These are phyloP conservation scores for Peromyscus melanophrys DNA, from an alignment of 2,797 vertebrate genomes.

Conservation along the genomic window DNA sequence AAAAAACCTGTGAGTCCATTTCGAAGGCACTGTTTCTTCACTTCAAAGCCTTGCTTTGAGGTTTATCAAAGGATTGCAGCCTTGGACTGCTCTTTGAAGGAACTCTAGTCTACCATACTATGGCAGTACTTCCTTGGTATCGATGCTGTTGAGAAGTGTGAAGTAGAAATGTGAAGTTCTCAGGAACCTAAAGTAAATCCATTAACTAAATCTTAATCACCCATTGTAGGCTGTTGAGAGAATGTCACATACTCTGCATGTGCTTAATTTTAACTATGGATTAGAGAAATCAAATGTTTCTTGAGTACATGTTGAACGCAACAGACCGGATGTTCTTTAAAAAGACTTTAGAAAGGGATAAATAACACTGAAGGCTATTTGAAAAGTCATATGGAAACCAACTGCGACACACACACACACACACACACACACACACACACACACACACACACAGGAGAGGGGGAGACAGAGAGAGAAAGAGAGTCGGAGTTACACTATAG, in stretches of 20 bases:
- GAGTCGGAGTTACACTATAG: background rate
- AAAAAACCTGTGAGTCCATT: background rate
- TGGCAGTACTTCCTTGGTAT: background rate
- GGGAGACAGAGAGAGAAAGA: background rate
- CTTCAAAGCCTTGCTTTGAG: conserved; percentile 71
- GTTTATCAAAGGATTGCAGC: conserved; percentile 69
- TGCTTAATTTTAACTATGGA: no score
- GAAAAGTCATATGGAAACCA: background rate
- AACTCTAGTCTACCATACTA: background rate
- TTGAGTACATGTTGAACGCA: background rate
- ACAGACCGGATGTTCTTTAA: background rate
- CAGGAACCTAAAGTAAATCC: background rate
- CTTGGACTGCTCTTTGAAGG: conserved; percentile 75
- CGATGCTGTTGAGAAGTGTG: background rate
- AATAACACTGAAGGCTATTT: background rate
- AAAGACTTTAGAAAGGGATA: background rate
- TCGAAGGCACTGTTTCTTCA: conserved; percentile 56
- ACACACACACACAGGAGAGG: background rate
- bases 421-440: background rate
- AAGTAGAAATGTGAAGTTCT: conserved; percentile 22
- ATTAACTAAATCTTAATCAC: background rate
- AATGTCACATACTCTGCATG: background rate
- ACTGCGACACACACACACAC: no score
- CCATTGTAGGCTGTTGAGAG: background rate
- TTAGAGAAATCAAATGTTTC: background rate